Percentiles rank a stretch among this genome's conserved stretches.
Conservation (phyloP, 2,888 invertebrate genomes). For the Tricholauxania praeusta region DNA sequence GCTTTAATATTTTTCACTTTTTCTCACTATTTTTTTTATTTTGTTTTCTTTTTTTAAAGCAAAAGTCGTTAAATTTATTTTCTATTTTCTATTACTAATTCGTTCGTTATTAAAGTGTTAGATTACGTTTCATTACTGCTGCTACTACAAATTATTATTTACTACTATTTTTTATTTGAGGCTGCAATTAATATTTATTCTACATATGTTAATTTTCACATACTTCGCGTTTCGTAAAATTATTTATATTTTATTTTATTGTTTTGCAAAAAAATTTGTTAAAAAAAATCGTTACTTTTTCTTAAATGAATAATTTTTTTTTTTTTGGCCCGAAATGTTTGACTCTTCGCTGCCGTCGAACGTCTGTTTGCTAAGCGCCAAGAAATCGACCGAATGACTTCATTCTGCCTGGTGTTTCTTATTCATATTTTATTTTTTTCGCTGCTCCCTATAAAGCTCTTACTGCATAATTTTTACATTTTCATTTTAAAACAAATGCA, state of each 20-base stretch:
- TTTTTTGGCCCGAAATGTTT: conserved; percentile 47
- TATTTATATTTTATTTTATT: conserved; percentile 3
- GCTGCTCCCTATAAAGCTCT: conserved; percentile 4
- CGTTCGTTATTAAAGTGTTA: conserved; percentile 23
- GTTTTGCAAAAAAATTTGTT: background rate
- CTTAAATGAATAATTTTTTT: conserved; percentile 36
- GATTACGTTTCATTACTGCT: background rate
- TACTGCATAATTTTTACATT: conserved; percentile 31
- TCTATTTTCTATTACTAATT: conserved; percentile 9
- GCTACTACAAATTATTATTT: too few relatives aligned
- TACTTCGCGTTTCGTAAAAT: conserved; percentile 16
- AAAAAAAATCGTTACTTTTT: conserved; percentile 32
- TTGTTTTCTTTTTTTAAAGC: conserved; percentile 46
- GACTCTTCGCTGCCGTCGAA: conserved; percentile 61
- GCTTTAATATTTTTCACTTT: conserved; percentile 34
- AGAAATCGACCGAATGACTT: conserved; percentile 35
- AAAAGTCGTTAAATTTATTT: conserved; percentile 44
- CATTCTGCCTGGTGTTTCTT: conserved; percentile 25
- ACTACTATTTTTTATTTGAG: conserved; percentile 3
- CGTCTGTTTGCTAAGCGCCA: conserved; percentile 52
- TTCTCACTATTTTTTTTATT: conserved; percentile 46
- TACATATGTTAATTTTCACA: conserved; percentile 43
- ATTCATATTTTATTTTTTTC: conserved; percentile 16
- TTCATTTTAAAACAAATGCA: conserved; percentile 21
- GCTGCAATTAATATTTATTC: conserved; percentile 31